Evolutionary conservation across 2,797 vertebrate genomes (phyloP).

Genomic region (Gymnothorax reevesii): DNA sequence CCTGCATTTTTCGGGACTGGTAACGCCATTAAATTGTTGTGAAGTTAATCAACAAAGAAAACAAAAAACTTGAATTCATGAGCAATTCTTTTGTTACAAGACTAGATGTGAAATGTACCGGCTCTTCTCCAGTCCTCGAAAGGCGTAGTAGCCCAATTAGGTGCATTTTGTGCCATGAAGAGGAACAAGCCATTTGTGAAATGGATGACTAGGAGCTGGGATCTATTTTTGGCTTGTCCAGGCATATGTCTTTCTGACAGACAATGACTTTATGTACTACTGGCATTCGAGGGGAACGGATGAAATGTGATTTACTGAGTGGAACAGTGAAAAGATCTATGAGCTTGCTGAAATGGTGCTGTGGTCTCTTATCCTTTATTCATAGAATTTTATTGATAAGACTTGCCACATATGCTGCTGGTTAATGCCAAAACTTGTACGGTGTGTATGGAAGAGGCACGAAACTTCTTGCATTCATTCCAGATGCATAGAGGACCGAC

Average conservation of each 20-base stretch:
- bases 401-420: no score
- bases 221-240: slow-evolving; percentile 16
- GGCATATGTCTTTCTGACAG: slow-evolving; percentile 12
- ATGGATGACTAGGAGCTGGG: background rate
- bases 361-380: background rate
- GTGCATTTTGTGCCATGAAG: slow-evolving; percentile 18
- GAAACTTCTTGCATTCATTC: no score
- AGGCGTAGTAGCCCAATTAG: background rate
- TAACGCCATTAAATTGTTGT: no score
- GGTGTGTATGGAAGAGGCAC: no score
- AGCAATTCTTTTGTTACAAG: no score
- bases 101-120: background rate
- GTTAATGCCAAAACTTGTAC: no score
- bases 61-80: no score
- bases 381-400: background rate
- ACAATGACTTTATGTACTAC: slow-evolving; percentile 14
- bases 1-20: no score
- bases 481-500: no score
- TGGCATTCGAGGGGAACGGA: slow-evolving; percentile 2
- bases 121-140: background rate
- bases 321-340: background rate
- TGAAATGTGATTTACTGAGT: background rate
- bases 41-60: no score
- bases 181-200: slow-evolving; percentile 21
- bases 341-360: background rate